phyloP scores from a whole-genome alignment of 2,113 vertebrate genomes.

The Mandrillus leucophaeus region DNA sequence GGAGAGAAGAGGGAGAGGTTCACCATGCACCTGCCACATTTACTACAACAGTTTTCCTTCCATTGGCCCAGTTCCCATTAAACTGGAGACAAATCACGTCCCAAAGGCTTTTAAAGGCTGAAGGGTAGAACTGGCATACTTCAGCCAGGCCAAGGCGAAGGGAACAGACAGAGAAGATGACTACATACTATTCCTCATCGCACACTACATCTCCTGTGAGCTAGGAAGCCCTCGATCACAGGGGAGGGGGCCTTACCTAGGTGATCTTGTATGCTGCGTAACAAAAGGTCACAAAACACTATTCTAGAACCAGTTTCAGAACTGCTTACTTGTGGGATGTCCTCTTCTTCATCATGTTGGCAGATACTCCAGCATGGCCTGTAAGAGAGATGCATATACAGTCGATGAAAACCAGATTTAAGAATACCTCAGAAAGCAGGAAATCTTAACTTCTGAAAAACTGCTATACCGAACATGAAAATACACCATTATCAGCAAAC shows the following conservation, averaged over 20 bases:
- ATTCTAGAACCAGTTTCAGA: not conserved
- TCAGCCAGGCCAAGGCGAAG: not conserved
- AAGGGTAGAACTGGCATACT: not conserved
- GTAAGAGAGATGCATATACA: constrained; percentile 61
- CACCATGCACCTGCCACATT: fast-evolving
- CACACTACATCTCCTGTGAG: not conserved
- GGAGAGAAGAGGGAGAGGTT: not conserved
- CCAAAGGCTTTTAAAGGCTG: not conserved
- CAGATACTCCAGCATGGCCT: constrained; percentile 98
- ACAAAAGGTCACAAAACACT: not conserved
- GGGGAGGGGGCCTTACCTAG: not conserved
- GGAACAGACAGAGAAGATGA: not conserved
- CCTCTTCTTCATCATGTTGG: constrained; percentile 99
- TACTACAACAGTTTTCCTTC: not conserved
- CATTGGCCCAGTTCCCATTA: not conserved
- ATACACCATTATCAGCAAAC: not conserved
- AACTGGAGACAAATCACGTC: not conserved
- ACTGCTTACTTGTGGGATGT: constrained; percentile 96
- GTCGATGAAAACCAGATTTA: constrained; percentile 11
- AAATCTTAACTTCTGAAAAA: constrained; percentile 43
- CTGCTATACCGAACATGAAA: not conserved
- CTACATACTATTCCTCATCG: not conserved
- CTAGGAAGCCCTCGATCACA: not conserved
- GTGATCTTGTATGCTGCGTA: not conserved
- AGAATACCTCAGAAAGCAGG: not conserved